Conservation (phyloP, 2,113 vertebrate genomes). For the Ellobius talpinus region DNA sequence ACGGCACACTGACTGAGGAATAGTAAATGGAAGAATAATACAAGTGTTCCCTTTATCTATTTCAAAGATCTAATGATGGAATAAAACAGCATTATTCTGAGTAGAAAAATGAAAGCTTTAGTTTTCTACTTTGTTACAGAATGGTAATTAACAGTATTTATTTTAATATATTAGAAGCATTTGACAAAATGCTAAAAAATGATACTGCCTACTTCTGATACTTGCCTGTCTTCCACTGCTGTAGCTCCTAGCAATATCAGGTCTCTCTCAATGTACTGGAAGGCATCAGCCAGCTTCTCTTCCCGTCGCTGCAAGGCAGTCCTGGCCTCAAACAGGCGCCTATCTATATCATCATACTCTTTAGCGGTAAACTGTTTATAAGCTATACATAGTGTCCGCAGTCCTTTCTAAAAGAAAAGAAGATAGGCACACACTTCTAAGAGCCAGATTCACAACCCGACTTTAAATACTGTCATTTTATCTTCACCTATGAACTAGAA, state of each 20-base stretch:
- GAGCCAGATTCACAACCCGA: neutral
- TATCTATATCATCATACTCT: constrained; percentile 93
- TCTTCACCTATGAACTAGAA: neutral
- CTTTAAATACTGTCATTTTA: neutral
- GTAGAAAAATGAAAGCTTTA: constrained; percentile 41
- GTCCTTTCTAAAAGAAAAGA: constrained; percentile 91
- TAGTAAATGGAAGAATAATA: neutral
- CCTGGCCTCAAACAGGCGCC: constrained; percentile 91
- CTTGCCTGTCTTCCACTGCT: constrained; percentile 98
- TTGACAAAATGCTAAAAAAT: constrained; percentile 14
- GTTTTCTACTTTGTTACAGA: constrained; percentile 38
- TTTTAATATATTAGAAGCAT: constrained; percentile 9
- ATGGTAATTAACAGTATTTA: constrained; percentile 31
- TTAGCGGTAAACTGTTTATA: constrained; percentile 93
- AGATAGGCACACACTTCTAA: neutral
- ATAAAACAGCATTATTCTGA: neutral
- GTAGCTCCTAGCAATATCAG: constrained; percentile 96
- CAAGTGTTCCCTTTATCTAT: neutral
- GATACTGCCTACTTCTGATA: constrained; percentile 5
- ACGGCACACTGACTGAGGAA: neutral
- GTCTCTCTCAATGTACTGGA: constrained; percentile 94
- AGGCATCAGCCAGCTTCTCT: constrained; percentile 91
- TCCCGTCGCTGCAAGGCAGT: constrained; percentile 96
- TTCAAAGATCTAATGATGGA: neutral
- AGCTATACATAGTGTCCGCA: constrained; percentile 96